Evolutionary conservation across 1,140 invertebrate genomes (phyloP), one percentile per base, ranked within the genome.

Genomic region (Apis florea): DNA sequence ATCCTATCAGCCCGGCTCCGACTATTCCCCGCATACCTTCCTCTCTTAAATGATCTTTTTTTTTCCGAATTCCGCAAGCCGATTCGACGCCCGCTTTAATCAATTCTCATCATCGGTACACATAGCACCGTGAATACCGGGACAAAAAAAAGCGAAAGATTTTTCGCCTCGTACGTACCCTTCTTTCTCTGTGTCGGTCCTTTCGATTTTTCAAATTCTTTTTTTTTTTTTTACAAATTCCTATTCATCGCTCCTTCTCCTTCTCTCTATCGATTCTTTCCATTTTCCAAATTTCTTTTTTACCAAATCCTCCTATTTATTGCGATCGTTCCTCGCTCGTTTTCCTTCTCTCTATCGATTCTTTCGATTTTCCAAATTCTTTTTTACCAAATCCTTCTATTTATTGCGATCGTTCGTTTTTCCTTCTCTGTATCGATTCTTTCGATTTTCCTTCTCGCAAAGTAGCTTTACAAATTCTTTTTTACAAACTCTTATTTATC

Each of bases 11-110:
- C 64, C 21, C 19, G 2, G 67, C 21, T 40, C 59, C 19, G 49
- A n/a, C 53, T 24, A 12, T 26, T 51, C 17, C 47, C 56, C 17
- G 76, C 49, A 54, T 40, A 54, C 21, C 64, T 24, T n/a, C 74
- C 24, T 31, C 24, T 31, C 54, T 68, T 58, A 58, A 77, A 68
- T 68, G 66, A 77, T 77, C 75, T 68, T 68, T 66, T 68, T 64
- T 40, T 40, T 40, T n/a, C n/a, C 64, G 64, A 49, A 31, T 68
- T 77, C 54, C 17, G 53, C 70, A 24, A 51, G 19, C 51, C 40
- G 40, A 31, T 19, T 72, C 70, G 70, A 40, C 54, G 70, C 15
- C 24, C 53, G 26, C 31, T 72, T 72, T 72, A 72, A 72, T 72
- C 70, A 72, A 72, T 72, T 72, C 31, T 31, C 31, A 40, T 72